These are phyloP conservation scores for Cisticola juncidis DNA, from an alignment of 2,113 vertebrate genomes.

Conservation along the genomic window DNA sequence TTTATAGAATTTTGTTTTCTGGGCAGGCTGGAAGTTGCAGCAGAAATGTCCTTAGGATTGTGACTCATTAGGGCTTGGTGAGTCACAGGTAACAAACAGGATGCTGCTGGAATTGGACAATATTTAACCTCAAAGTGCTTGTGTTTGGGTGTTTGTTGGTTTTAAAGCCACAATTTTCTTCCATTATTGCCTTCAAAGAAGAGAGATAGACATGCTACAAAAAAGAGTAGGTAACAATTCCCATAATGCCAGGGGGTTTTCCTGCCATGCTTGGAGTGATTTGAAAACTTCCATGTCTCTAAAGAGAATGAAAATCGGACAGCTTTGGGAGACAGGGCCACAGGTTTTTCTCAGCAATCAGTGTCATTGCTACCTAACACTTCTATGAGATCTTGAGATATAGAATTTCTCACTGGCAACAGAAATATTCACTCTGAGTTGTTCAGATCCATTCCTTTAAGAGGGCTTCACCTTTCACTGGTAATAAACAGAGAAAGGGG, in stretches of 20 bases:
- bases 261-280: background rate
- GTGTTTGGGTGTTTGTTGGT: background rate
- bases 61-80: conserved; percentile 1
- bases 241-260: rapidly evolving
- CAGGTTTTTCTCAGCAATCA: background rate
- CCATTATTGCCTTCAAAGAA: background rate
- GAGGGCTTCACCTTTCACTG: background rate
- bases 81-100: conserved; percentile 34
- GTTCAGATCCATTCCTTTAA: background rate
- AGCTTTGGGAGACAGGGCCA: background rate
- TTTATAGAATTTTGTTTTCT: conserved; percentile 31
- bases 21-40: background rate
- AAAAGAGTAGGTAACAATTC: background rate
- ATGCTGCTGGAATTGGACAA: background rate
- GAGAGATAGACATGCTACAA: background rate
- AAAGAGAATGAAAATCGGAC: background rate
- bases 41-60: background rate
- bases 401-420: background rate
- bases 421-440: background rate
- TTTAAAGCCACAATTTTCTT: background rate
- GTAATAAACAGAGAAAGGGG: background rate
- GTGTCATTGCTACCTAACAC: background rate
- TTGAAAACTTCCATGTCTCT: background rate
- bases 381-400: background rate
- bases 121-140: background rate